Conservation (phyloP, 1,140 invertebrate genomes). For the Nebria ingens region DNA sequence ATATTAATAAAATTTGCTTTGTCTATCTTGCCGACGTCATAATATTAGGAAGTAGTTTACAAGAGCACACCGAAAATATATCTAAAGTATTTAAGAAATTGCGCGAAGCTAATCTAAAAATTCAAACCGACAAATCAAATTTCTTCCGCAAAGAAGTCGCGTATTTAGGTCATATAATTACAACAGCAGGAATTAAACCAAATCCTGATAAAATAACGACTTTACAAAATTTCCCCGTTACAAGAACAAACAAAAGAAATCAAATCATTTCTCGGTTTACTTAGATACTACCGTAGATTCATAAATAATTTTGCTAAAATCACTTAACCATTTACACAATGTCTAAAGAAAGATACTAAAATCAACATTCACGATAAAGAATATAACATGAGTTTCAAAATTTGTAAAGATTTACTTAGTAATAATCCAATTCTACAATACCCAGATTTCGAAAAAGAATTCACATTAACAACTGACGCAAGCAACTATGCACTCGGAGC, state of each 20-base stretch:
- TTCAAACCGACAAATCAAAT: slow-evolving; percentile 13
- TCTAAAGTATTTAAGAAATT: slow-evolving; percentile 13
- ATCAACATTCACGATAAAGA: no score
- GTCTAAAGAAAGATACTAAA: neutral
- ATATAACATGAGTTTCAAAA: no score
- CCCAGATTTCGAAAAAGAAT: no score
- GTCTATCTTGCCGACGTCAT: slow-evolving; percentile 29
- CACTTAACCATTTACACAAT: neutral
- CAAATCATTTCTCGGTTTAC: neutral
- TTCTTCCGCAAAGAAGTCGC: slow-evolving; percentile 13
- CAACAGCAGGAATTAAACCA: slow-evolving; percentile 12
- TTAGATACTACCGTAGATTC: neutral
- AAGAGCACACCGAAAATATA: neutral
- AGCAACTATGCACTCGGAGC: neutral
- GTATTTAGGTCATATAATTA: slow-evolving; percentile 16
- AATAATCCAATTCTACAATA: no score
- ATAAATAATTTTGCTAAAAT: neutral
- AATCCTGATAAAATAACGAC: slow-evolving; percentile 8
- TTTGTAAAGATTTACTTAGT: no score
- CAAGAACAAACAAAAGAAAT: neutral
- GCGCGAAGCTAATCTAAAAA: slow-evolving; percentile 14
- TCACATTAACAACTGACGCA: neutral
- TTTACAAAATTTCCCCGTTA: neutral
- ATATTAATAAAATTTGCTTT: slow-evolving; percentile 12
- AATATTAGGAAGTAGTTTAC: slow-evolving; percentile 10